Conservation (phyloP, 2,113 vertebrate genomes). For the Aphyosemion australe region DNA sequence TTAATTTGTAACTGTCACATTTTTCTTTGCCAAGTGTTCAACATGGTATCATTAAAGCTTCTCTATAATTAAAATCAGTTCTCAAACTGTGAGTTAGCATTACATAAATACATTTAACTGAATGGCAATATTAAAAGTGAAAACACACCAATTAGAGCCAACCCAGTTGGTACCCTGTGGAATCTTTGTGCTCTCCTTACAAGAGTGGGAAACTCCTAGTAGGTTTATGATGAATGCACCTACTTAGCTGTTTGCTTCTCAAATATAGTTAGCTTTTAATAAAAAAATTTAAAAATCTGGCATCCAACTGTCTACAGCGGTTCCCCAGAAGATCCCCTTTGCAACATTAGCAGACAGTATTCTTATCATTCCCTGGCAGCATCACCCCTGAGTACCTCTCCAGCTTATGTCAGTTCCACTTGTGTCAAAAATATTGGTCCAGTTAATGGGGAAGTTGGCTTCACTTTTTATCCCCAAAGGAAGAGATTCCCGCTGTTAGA, state of each 20-base stretch:
- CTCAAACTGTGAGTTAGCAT: too few relatives aligned
- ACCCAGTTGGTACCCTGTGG: too few relatives aligned
- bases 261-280: conserved; percentile 30
- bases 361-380: conserved; percentile 36
- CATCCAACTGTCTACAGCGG: background rate
- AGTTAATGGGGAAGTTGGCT: conserved; percentile 25
- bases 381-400: background rate
- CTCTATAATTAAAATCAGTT: too few relatives aligned
- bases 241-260: background rate
- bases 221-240: conserved; percentile 7
- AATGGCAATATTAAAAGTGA: too few relatives aligned
- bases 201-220: background rate
- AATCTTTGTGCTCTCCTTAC: too few relatives aligned
- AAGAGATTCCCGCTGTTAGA: background rate
- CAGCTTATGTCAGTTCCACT: conserved; percentile 10
- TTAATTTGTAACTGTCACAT: too few relatives aligned
- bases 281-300: conserved; percentile 14
- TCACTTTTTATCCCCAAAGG: background rate
- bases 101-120: too few relatives aligned
- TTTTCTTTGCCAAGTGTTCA: too few relatives aligned
- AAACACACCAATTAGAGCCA: too few relatives aligned
- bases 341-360: background rate
- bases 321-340: conserved; percentile 2
- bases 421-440: conserved; percentile 6
- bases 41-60: too few relatives aligned